Evolutionary conservation across 2,113 vertebrate species (phyloP).

Genomic region (Serilophus lunatus): DNA sequence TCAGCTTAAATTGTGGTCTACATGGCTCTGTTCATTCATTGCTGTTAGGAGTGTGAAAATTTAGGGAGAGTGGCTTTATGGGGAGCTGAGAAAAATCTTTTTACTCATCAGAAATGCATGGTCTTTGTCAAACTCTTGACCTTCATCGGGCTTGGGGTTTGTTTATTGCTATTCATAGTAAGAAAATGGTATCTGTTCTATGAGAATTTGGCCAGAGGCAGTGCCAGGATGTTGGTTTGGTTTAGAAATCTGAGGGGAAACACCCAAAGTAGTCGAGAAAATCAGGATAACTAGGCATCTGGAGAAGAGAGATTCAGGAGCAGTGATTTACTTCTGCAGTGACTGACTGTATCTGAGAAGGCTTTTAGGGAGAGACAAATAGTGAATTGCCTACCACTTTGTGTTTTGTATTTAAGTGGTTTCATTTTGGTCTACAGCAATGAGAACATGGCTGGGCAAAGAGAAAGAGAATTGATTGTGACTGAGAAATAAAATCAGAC

Average conservation of each 20-base stretch:
- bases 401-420: background rate
- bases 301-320: background rate
- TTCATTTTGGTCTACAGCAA: background rate
- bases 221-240: background rate
- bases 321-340: background rate
- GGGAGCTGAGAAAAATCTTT: background rate
- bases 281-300: background rate
- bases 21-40: background rate
- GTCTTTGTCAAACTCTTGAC: background rate
- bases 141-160: background rate
- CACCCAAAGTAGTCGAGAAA: background rate
- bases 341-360: background rate
- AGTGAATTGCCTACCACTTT: background rate
- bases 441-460: background rate
- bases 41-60: background rate
- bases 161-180: background rate
- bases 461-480: background rate
- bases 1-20: background rate
- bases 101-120: background rate
- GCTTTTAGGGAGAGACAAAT: background rate
- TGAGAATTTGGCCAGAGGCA: background rate
- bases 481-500: background rate
- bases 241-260: background rate
- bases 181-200: background rate
- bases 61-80: background rate